phyloP scores from a whole-genome alignment of 2,113 vertebrate genomes.

The Chrysochloris asiatica region DNA sequence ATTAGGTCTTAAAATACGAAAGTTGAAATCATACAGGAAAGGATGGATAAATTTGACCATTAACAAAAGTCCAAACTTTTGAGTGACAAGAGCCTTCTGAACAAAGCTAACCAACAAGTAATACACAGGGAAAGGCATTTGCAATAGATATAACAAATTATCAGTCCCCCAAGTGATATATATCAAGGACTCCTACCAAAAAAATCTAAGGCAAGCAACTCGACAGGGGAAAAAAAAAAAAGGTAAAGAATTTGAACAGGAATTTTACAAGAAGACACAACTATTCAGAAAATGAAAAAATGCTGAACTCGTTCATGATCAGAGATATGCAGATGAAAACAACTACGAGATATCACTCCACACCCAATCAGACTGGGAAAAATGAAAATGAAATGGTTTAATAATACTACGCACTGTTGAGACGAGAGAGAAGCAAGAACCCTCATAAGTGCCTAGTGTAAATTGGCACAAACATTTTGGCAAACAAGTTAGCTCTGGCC shows the following conservation, averaged over 20 bases:
- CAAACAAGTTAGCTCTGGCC: not conserved
- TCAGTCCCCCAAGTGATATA: not conserved
- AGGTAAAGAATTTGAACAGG: not conserved
- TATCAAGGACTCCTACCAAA: not conserved
- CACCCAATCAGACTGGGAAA: not conserved
- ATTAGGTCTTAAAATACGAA: not conserved
- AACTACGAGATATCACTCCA: not conserved
- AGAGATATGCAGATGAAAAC: not conserved
- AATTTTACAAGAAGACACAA: not conserved
- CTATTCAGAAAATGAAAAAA: not conserved
- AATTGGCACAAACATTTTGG: not conserved
- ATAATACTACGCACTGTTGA: not conserved
- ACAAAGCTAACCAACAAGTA: not conserved
- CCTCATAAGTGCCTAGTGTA: not conserved
- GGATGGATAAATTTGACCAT: not conserved
- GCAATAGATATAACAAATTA: not conserved
- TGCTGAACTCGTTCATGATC: not conserved
- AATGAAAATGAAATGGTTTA: not conserved
- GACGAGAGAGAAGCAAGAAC: not conserved
- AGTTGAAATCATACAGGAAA: not conserved
- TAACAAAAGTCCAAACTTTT: not conserved
- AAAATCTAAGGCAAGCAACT: not conserved
- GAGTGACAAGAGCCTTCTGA: not conserved
- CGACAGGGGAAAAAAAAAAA: not conserved
- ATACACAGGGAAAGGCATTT: not conserved